Evolutionary conservation across 1,140 invertebrate species (phyloP), one percentile per base, ranked within the genome.

Genomic region (Drosophila micromelanica): DNA sequence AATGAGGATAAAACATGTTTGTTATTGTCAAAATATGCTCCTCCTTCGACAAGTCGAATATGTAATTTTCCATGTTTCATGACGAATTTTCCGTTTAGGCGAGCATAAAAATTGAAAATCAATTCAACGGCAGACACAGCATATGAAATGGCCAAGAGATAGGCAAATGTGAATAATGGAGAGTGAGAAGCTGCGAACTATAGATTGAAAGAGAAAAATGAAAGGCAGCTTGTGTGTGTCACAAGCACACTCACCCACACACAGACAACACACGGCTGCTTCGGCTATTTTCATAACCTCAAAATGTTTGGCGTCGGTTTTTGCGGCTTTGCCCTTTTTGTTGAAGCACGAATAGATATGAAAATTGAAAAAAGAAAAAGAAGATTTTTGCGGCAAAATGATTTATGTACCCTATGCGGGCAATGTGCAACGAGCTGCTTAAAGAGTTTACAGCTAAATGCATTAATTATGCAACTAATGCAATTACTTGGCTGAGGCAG

Each of bases 51-150:
- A 46, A 35, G 38, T 59, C 35, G 30, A 65, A 67, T 48, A 55
- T 73, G 63, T 65, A 61, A 65, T 17, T 17, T 17, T 17, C 17
- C 61, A 62, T 38, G 60, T 49, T 43, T 32, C 48, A 60, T 51
- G 57, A 73, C 63, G 43, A 55, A 82, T 84, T 82, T 82, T 82
- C 80, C 59, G 80, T 84, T 84, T 84, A 79, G 76, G 80, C 76
- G 60, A 82, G 79, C 79, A 60, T 84, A 82, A 82, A 84, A 84
- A 82, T 82, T 78, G 80, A 75, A 82, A 82, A 82, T 82, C 79
- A 82, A 82, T 82, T 78, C 57, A 27, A 20, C 43, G 54, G 27
- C 63, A 70, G 56, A 37, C 68, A 55, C 49, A 81, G 75, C 74
- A 62, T 78, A 63, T 59, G 51, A 81, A 80, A 76, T 60, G 35